These are phyloP conservation scores for Pelecanoides urinatrix DNA, from an alignment of 2,113 vertebrate genomes.

Conservation along the genomic window DNA sequence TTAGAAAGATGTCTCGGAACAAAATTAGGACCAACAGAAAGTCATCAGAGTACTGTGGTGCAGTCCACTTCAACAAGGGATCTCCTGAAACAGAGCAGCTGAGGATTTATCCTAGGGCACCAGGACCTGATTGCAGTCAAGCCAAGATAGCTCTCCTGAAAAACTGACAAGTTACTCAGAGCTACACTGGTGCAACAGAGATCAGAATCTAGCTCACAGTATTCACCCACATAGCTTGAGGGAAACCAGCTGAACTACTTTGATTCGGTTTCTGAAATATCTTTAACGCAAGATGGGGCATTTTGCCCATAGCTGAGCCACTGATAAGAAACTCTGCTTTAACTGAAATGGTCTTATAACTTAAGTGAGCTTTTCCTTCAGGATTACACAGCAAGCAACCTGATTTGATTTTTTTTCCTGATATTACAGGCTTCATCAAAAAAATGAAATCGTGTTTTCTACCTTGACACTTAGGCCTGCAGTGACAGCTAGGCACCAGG, in stretches of 20 bases:
- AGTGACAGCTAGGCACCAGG: neutral
- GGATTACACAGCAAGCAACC: constrained; percentile 29
- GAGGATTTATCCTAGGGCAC: neutral
- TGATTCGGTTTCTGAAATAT: constrained; percentile 14
- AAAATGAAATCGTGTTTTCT: constrained; percentile 19
- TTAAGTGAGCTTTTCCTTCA: constrained; percentile 28
- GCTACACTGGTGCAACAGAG: neutral
- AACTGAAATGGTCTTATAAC: constrained; percentile 13
- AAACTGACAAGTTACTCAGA: neutral
- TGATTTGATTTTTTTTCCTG: constrained; percentile 28
- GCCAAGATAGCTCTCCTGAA: neutral
- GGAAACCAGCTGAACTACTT: neutral
- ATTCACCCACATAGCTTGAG: neutral
- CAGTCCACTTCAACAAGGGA: neutral
- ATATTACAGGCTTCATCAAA: constrained; percentile 26
- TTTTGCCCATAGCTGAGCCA: constrained; percentile 8
- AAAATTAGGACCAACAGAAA: neutral
- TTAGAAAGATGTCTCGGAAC: neutral
- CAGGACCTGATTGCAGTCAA: neutral
- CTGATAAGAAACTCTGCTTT: constrained; percentile 29
- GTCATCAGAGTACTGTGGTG: neutral
- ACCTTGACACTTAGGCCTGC: neutral
- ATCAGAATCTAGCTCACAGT: neutral
- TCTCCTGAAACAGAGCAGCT: neutral
- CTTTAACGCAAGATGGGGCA: neutral